Evolutionary conservation across 2,888 invertebrate genomes (phyloP).

Genomic region (Desoria tigrina): DNA sequence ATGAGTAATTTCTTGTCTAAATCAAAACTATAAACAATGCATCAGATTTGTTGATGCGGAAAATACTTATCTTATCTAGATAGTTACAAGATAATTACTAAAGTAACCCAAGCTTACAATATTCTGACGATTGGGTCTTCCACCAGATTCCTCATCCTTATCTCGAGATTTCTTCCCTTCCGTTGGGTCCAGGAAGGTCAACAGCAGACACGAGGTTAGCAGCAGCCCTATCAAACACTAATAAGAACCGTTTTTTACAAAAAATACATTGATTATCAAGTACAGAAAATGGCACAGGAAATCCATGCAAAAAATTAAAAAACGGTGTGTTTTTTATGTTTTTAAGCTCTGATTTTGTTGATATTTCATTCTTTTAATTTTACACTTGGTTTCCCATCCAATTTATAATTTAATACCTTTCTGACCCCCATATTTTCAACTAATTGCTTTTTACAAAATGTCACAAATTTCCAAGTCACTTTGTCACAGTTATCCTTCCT

Average conservation of each 20-base stretch:
- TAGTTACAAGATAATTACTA: too few species aligned
- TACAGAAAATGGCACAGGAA: too few species aligned
- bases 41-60: too few species aligned
- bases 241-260: background rate
- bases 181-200: slow-evolving; percentile 4
- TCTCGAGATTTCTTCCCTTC: slow-evolving; percentile 9
- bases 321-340: too few species aligned
- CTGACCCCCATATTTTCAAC: background rate
- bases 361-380: too few species aligned
- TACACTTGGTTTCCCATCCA: background rate
- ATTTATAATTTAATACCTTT: background rate
- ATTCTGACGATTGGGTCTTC: background rate
- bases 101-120: too few species aligned
- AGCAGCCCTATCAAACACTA: background rate
- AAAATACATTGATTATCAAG: too few species aligned
- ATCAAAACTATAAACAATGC: too few species aligned
- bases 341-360: too few species aligned
- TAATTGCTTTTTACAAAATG: background rate
- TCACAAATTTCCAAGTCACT: background rate
- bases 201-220: background rate
- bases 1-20: too few species aligned
- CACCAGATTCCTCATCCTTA: background rate
- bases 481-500: background rate
- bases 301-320: too few species aligned
- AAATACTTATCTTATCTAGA: too few species aligned